A percentile compares a stretch with the other conserved stretches of the same genome.
Evolutionary conservation across 2,797 vertebrate genomes (phyloP).

Genomic region (Pseudochirops cupreus): DNA sequence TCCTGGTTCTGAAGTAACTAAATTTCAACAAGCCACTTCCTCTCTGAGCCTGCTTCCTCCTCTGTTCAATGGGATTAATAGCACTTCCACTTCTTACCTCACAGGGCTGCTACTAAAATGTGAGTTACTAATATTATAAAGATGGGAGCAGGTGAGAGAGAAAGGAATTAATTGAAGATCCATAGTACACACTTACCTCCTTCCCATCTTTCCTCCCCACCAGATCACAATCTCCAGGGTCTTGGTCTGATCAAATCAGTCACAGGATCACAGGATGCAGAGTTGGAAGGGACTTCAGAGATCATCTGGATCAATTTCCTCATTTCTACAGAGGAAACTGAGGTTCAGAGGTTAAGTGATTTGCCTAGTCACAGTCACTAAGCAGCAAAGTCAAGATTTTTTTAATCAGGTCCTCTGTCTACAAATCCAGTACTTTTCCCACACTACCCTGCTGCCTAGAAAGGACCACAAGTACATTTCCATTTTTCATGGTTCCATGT

Average conservation of each 20-base stretch:
- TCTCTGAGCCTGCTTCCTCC: not conserved
- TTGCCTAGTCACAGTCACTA: not conserved
- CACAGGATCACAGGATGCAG: not conserved
- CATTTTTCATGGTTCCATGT: not conserved
- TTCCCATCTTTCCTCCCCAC: not conserved
- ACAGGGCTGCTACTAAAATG: not conserved
- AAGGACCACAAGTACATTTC: not conserved
- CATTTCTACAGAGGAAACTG: not conserved
- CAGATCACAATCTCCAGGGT: not conserved
- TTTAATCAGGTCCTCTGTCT: not conserved
- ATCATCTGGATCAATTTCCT: not conserved
- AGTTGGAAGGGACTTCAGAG: not conserved
- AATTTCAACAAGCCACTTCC: not conserved
- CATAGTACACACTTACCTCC: not conserved
- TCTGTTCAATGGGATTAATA: not conserved
- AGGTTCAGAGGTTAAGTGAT: not conserved
- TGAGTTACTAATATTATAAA: not conserved
- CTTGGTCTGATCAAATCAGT: not conserved
- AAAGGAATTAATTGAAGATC: not conserved
- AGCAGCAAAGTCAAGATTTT: not conserved
- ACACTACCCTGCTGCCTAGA: not conserved
- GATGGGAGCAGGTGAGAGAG: not conserved
- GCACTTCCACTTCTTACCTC: not conserved
- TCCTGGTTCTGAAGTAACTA: slow-evolving; percentile 35
- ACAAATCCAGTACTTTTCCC: not conserved